These are phyloP conservation scores for Recurvirostra avosetta DNA, from an alignment of 2,113 vertebrate species.

Conservation along the genomic window DNA sequence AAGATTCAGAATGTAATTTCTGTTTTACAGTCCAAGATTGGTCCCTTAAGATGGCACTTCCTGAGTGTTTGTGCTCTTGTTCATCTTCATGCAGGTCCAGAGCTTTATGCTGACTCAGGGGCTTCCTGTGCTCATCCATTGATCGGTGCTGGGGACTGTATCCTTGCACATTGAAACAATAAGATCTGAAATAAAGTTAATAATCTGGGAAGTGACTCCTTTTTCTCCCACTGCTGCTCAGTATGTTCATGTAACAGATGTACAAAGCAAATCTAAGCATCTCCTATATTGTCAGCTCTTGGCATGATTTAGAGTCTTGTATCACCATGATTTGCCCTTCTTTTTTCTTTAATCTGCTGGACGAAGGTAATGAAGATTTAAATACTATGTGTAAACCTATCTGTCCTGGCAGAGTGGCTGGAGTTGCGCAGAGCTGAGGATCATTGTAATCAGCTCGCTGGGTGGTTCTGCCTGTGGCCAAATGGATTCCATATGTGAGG, in stretches of 20 bases:
- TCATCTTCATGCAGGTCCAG: background rate
- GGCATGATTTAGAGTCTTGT: background rate
- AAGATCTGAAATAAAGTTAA: background rate
- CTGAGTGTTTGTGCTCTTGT: background rate
- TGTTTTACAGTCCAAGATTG: background rate
- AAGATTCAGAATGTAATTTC: background rate
- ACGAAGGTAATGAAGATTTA: background rate
- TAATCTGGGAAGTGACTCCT: background rate
- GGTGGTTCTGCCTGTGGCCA: conserved; percentile 16
- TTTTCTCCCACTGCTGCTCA: background rate
- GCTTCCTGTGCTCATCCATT: background rate
- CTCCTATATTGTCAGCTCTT: background rate
- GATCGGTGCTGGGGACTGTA: background rate
- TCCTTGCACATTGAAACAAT: background rate
- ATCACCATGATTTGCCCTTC: background rate
- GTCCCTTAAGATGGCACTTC: background rate
- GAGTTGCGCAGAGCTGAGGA: background rate
- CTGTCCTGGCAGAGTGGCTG: background rate
- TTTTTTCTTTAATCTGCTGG: background rate
- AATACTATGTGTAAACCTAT: background rate
- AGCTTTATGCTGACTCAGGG: background rate
- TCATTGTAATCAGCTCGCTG: background rate
- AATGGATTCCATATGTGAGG: conserved; percentile 40
- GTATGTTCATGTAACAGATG: background rate
- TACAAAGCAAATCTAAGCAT: background rate